Percentiles rank a stretch among this genome's conserved stretches.
Evolutionary conservation across 2,113 vertebrate species (phyloP).

Genomic region (Xyrauchen texanus): DNA sequence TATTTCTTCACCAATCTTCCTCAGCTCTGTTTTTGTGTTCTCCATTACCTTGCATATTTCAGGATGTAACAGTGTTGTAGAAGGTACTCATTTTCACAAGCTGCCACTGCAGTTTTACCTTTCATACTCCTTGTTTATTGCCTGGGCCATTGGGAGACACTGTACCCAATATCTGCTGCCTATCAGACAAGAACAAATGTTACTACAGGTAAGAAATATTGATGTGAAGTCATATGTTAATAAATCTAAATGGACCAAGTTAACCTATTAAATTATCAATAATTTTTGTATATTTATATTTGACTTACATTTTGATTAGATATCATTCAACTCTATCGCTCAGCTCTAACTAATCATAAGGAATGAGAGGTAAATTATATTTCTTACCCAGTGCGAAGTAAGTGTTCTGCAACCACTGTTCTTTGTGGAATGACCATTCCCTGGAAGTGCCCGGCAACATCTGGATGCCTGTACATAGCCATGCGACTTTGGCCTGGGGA

Average conservation of each 20-base stretch:
- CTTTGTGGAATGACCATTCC: slow-evolving; percentile 88
- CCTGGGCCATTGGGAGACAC: slow-evolving; percentile 58
- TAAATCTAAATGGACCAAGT: no score
- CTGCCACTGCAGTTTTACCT: slow-evolving; percentile 32
- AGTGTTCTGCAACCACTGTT: slow-evolving; percentile 79
- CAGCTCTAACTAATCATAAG: no score
- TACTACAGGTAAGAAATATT: neutral
- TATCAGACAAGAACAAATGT: slow-evolving; percentile 44
- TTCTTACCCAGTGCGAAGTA: slow-evolving; percentile 85
- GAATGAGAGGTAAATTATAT: neutral
- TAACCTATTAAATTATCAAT: no score
- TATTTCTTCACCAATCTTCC: no score
- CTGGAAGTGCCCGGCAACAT: slow-evolving; percentile 86
- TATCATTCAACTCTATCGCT: no score
- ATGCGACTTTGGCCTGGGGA: slow-evolving; percentile 80
- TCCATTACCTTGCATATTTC: neutral
- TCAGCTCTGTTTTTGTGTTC: no score
- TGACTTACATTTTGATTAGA: no score
- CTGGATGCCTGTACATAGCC: slow-evolving; percentile 80
- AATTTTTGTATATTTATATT: no score
- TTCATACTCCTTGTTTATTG: slow-evolving; percentile 69
- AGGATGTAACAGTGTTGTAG: neutral
- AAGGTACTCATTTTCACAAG: neutral
- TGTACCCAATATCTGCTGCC: slow-evolving; percentile 69
- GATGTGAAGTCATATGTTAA: no score